Evolutionary conservation across 2,888 invertebrate genomes (phyloP).

Genomic region (Lithophane semibrunnea): DNA sequence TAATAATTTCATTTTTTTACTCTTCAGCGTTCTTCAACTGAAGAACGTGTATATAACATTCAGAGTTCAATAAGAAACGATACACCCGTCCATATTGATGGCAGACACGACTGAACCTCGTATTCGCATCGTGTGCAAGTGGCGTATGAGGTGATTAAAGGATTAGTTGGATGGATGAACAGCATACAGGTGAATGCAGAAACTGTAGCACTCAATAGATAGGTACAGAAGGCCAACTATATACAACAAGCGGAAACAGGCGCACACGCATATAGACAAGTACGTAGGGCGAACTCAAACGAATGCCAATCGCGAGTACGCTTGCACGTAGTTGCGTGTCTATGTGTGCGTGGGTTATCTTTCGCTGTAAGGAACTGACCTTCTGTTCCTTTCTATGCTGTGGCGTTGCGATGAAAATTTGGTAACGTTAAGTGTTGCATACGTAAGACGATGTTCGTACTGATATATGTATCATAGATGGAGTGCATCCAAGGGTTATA

Average conservation of each 20-base stretch:
- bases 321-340: too few species aligned
- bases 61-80: slow-evolving; percentile 3
- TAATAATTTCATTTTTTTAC: too few species aligned
- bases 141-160: slow-evolving; percentile 55
- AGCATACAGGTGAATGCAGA: slow-evolving; percentile 42
- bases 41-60: too few species aligned
- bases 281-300: too few species aligned
- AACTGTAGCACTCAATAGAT: background rate
- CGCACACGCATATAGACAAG: background rate
- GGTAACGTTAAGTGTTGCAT: slow-evolving; percentile 43
- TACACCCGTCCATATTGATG: slow-evolving; percentile 26
- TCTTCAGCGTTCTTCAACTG: too few species aligned
- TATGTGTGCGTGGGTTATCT: background rate
- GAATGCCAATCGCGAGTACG: background rate
- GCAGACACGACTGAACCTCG: slow-evolving; percentile 25
- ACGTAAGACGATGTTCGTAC: slow-evolving; percentile 22
- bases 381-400: slow-evolving; percentile 14
- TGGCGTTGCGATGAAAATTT: slow-evolving; percentile 33
- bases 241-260: background rate
- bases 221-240: slow-evolving; percentile 2
- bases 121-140: slow-evolving; percentile 42
- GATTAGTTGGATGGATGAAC: slow-evolving; percentile 46
- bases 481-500: slow-evolving; percentile 24
- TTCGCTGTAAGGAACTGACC: accelerated
- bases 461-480: slow-evolving; percentile 5